Base-by-base conservation (phyloP, 1,140 invertebrate species). In the Leucophenga varia region DNA sequence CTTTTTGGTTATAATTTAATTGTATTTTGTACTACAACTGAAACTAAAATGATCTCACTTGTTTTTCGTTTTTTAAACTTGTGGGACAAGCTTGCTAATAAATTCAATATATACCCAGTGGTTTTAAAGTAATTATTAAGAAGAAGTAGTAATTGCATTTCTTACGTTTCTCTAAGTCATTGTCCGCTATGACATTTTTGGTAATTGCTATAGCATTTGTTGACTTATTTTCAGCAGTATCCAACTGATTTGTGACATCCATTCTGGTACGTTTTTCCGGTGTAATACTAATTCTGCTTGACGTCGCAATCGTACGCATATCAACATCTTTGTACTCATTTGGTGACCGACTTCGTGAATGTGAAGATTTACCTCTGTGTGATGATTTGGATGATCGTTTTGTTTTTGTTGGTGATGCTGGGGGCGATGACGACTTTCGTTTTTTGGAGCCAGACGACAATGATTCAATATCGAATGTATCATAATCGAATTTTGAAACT, bases 111-210 rank as follows among this genome's bases (percentile, higher is more conserved):
- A 67, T 68, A 52, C 57, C 5, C 22, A 6, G 22, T 25, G 22
- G 22, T 25, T 6, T 25, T 25, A 25, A 6, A 25, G 22, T 25
- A 35, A 13, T 35, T 35, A 35, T 35, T 35, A 35, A 35, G n/a
- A 35, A 13, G 16, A 35, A 13, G 32, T 13, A 13, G 32, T 13
- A n/a, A 48, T 31, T 16, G 21, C 40, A 59, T 52, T 61, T 71
- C 67, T 71, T 71, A 71, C 67, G 69, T 71, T 71, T 71, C 47
- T 71, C 67, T 71, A 71, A 68, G 55, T 67, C 67, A 52, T 64
- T 70, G 13, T 21, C 17, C 3, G 30, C 21, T 25, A 31, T n/a
- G n/a, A n/a, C n/a, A n/a, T n/a, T n/a, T 16, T 34, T 46, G 40
- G 28, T 32, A 34, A 43, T 25, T 37, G 53, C 36, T 35, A 28